Evolutionary conservation across 2,113 vertebrate genomes (phyloP).

Genomic region (Dromas ardeola): DNA sequence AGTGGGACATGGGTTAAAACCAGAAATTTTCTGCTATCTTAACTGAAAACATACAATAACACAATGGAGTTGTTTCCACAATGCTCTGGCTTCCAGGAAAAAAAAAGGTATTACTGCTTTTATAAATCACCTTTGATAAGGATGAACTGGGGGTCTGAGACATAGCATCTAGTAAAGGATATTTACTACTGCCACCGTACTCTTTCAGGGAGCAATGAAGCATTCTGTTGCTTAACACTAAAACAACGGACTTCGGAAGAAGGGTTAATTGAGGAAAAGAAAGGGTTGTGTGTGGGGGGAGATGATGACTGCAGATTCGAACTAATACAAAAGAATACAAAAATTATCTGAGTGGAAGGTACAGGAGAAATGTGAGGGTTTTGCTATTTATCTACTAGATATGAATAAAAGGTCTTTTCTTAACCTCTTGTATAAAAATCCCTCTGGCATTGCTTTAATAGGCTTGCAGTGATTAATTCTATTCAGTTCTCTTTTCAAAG

Average conservation of each 20-base stretch:
- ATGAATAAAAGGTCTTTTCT: conserved; percentile 42
- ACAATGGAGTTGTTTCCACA: neutral
- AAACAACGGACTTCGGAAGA: neutral
- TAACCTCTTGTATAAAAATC: conserved; percentile 32
- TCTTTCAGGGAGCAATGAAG: neutral
- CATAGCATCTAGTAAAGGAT: neutral
- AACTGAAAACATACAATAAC: neutral
- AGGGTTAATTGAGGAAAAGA: neutral
- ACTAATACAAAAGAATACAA: neutral
- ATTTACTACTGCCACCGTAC: neutral
- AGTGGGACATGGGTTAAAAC: neutral
- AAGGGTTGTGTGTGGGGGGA: neutral
- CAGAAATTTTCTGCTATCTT: neutral
- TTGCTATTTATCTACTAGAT: neutral
- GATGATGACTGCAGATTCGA: neutral
- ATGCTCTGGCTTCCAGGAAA: neutral
- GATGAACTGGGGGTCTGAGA: neutral
- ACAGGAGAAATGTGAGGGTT: neutral
- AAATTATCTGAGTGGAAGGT: neutral
- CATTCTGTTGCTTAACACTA: neutral
- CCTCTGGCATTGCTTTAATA: neutral
- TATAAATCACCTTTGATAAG: neutral
- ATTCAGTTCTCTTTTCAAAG: conserved; percentile 11
- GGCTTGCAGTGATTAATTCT: conserved; percentile 31
- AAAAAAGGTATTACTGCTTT: neutral